A percentile compares a stretch with the other conserved stretches of the same genome.
Evolutionary conservation across 2,113 vertebrate species (phyloP).

Genomic region (Syrrhaptes paradoxus): DNA sequence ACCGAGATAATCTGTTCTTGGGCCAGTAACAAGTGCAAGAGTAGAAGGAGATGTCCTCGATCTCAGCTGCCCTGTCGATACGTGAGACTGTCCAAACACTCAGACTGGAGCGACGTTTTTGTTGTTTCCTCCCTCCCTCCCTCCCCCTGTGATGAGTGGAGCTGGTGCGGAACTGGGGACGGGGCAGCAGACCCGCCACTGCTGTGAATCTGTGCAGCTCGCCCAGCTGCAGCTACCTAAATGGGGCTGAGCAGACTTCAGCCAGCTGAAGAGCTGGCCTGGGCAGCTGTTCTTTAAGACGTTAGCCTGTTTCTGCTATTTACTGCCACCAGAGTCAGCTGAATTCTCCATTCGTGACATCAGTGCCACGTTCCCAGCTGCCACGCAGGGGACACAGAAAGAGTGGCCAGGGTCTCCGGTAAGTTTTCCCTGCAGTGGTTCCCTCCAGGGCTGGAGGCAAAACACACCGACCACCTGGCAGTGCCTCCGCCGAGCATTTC

Average conservation of each 20-base stretch:
- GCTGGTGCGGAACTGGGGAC: not conserved
- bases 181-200: not conserved
- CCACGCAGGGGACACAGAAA: not conserved
- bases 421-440: not conserved
- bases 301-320: not conserved
- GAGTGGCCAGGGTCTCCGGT: not conserved
- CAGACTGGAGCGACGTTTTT: not conserved
- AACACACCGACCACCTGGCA: not conserved
- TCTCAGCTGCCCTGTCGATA: not conserved
- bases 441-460: conserved; percentile 1
- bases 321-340: not conserved
- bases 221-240: not conserved
- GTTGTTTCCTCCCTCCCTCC: not conserved
- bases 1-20: not conserved
- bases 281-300: not conserved
- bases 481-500: not conserved
- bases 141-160: accelerated
- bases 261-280: not conserved
- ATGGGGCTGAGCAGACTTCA: not conserved
- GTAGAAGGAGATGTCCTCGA: not conserved
- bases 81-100: not conserved
- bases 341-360: not conserved
- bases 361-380: not conserved
- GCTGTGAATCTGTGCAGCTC: accelerated
- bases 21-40: not conserved